A percentile compares a stretch with the other conserved stretches of the same genome.
These are phyloP conservation scores for Agonopterix alstromeriana DNA, from an alignment of 2,888 invertebrate genomes.

Conservation along the genomic window DNA sequence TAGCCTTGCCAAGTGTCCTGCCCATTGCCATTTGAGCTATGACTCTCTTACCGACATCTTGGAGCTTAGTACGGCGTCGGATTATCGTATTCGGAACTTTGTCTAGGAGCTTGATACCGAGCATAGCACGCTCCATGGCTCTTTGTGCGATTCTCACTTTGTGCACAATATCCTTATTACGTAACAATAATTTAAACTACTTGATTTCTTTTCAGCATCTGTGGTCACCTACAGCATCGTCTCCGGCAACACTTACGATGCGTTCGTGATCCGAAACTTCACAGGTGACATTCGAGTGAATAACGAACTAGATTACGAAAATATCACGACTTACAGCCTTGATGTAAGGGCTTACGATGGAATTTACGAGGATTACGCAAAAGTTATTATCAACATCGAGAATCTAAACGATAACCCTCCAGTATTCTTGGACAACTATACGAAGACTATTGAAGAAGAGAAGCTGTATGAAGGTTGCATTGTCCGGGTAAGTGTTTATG, in stretches of 20 bases:
- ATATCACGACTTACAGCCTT: slow-evolving; percentile 88
- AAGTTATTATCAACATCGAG: slow-evolving; percentile 89
- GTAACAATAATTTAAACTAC: not conserved
- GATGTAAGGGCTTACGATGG: slow-evolving; percentile 91
- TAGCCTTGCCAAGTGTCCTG: too few species aligned
- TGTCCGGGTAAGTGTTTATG: slow-evolving; percentile 71
- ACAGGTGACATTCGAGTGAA: slow-evolving; percentile 92
- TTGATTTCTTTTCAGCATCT: slow-evolving; percentile 75
- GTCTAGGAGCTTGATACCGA: too few species aligned
- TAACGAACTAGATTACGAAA: slow-evolving; percentile 88
- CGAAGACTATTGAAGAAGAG: slow-evolving; percentile 87
- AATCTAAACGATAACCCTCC: slow-evolving; percentile 97
- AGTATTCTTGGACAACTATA: slow-evolving; percentile 84
- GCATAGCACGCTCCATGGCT: too few species aligned
- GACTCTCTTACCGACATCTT: too few species aligned
- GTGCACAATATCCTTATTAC: too few species aligned
- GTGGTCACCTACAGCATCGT: slow-evolving; percentile 91
- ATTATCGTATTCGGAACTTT: too few species aligned
- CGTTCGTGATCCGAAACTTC: slow-evolving; percentile 89
- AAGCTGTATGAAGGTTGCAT: slow-evolving; percentile 82
- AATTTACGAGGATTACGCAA: slow-evolving; percentile 87
- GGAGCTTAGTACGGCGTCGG: too few species aligned
- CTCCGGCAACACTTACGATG: slow-evolving; percentile 89
- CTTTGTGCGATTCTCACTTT: too few species aligned
- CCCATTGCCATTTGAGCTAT: too few species aligned